phyloP scores from a whole-genome alignment of 2,888 invertebrate genomes.

The Chrysodeixis includens region DNA sequence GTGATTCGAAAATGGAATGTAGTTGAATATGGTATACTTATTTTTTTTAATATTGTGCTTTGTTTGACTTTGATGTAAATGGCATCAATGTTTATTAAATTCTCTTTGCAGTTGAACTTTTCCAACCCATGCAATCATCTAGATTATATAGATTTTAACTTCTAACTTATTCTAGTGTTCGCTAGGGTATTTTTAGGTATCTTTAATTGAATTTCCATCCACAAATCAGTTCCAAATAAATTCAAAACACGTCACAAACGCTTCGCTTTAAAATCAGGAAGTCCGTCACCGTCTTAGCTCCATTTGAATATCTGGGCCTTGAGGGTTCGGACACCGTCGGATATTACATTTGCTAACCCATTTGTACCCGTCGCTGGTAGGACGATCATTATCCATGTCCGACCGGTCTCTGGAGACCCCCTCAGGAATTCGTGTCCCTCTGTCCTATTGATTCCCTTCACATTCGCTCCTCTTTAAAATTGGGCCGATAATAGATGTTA shows the following conservation, averaged over 20 bases:
- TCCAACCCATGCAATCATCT: too few species aligned
- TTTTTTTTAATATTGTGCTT: not conserved
- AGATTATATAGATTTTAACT: too few species aligned
- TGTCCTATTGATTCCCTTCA: constrained; percentile 81
- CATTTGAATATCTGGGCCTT: constrained; percentile 78
- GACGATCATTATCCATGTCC: constrained; percentile 87
- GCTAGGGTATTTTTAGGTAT: not conserved
- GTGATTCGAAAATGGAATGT: not conserved
- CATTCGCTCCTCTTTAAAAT: constrained; percentile 77
- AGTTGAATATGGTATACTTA: too few species aligned
- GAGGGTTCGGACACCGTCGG: constrained; percentile 80
- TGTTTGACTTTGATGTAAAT: too few species aligned
- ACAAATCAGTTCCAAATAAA: constrained; percentile 45
- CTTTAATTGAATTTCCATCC: constrained; percentile 20
- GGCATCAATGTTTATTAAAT: too few species aligned
- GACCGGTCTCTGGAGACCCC: constrained; percentile 78
- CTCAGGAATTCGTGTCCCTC: constrained; percentile 77
- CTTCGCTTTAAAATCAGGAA: constrained; percentile 73
- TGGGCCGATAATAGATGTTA: constrained; percentile 81
- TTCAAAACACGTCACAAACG: constrained; percentile 55
- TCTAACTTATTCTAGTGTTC: too few species aligned
- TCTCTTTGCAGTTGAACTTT: too few species aligned
- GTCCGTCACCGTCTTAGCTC: constrained; percentile 66
- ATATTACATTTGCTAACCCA: constrained; percentile 89
- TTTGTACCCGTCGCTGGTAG: constrained; percentile 86